These are phyloP conservation scores for Perca flavescens DNA, from an alignment of 2,113 vertebrate genomes.

Conservation along the genomic window DNA sequence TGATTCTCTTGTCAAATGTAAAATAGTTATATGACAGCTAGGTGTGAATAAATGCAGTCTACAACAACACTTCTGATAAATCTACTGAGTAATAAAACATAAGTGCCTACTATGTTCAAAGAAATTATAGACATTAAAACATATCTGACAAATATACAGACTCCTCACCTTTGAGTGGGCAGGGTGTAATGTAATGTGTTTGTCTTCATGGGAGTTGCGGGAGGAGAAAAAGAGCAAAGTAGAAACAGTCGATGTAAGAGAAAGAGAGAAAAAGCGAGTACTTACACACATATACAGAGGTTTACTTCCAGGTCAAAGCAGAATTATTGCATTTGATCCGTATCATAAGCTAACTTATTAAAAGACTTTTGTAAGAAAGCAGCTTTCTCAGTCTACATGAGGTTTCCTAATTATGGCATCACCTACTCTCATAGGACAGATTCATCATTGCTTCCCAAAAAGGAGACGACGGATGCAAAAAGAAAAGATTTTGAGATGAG, in stretches of 20 bases:
- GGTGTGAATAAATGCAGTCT: constrained; percentile 70
- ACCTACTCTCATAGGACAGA: constrained; percentile 30
- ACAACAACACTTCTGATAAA: constrained; percentile 60
- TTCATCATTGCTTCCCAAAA: constrained; percentile 19
- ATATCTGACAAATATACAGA: constrained; percentile 81
- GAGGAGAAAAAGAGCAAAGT: constrained; percentile 5
- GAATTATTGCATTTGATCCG: constrained; percentile 19
- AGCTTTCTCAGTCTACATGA: constrained; percentile 24
- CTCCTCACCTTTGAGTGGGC: constrained; percentile 36
- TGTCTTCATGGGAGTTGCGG: constrained; percentile 36
- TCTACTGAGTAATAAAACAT: constrained; percentile 63
- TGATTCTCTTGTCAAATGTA: constrained; percentile 49
- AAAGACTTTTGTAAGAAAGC: constrained; percentile 29
- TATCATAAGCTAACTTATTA: constrained; percentile 1
- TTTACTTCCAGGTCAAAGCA: constrained; percentile 52
- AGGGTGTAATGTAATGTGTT: constrained; percentile 39
- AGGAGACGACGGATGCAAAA: constrained; percentile 20
- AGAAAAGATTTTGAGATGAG: constrained; percentile 24
- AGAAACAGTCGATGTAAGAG: background rate
- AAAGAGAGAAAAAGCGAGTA: constrained; percentile 20
- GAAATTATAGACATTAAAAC: constrained; percentile 78
- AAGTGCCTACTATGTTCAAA: constrained; percentile 62
- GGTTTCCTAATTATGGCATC: constrained; percentile 36
- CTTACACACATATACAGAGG: constrained; percentile 65
- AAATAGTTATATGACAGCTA: constrained; percentile 60